phyloP scores from a whole-genome alignment of 2,888 invertebrate species.

The Tridacna crocea region DNA sequence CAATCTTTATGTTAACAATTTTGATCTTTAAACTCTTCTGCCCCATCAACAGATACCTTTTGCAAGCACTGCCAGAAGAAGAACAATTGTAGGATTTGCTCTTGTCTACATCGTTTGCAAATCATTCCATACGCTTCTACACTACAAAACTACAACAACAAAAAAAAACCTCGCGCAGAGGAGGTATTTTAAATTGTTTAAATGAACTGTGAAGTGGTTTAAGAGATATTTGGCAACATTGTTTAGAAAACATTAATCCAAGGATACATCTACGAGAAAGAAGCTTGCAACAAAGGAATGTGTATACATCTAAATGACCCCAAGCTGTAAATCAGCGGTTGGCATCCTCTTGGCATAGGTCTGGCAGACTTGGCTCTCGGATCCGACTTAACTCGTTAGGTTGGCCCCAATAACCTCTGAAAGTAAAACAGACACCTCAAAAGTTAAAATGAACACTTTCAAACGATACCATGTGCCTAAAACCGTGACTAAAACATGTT shows the following conservation, averaged over 20 bases:
- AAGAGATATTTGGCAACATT: background rate
- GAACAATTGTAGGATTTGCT: too few relatives aligned
- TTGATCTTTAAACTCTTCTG: too few relatives aligned
- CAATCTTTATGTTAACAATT: conserved; percentile 5
- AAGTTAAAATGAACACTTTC: background rate
- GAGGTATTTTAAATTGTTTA: background rate
- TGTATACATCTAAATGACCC: conserved; percentile 1
- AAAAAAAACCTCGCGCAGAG: background rate
- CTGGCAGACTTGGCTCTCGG: conserved; percentile 36
- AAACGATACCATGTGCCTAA: too few relatives aligned
- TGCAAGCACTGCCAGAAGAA: too few relatives aligned
- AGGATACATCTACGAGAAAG: background rate
- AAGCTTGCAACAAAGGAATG: background rate
- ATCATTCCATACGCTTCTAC: too few relatives aligned
- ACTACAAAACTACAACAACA: too few relatives aligned
- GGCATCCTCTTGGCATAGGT: conserved; percentile 42
- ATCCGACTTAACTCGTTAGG: conserved; percentile 41
- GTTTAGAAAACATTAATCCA: background rate
- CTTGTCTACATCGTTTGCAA: too few relatives aligned
- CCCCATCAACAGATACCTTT: too few relatives aligned
- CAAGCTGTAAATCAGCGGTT: conserved; percentile 43
- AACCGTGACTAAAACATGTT: too few relatives aligned
- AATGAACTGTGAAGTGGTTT: conserved; percentile 1
- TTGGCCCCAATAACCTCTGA: conserved; percentile 26
- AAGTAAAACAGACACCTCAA: conserved; percentile 51